phyloP scores from a whole-genome alignment of 2,888 invertebrate species.

The Aplocera efformata region DNA sequence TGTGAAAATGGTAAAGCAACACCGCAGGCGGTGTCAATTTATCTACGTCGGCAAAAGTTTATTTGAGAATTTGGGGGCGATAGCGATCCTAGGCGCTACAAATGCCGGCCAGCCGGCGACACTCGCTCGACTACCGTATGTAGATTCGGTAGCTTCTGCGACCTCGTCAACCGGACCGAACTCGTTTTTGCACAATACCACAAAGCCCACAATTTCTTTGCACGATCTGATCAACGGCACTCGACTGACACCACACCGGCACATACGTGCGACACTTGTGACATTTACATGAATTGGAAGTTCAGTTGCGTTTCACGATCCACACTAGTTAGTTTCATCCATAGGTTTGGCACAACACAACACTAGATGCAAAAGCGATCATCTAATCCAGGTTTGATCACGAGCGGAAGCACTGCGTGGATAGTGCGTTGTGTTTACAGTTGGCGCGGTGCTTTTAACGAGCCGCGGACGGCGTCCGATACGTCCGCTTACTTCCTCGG shows the following conservation, averaged over 20 bases:
- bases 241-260: slow-evolving; percentile 65
- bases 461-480: slow-evolving; percentile 29
- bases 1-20: slow-evolving; percentile 57
- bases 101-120: slow-evolving; percentile 51
- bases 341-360: slow-evolving; percentile 73
- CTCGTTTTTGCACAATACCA: slow-evolving; percentile 66
- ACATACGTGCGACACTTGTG: slow-evolving; percentile 56
- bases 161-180: slow-evolving; percentile 51
- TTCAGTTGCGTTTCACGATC: slow-evolving; percentile 56
- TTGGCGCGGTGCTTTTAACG: slow-evolving; percentile 64
- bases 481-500: slow-evolving; percentile 55
- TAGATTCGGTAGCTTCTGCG: slow-evolving; percentile 57
- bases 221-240: slow-evolving; percentile 56
- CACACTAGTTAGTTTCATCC: slow-evolving; percentile 54
- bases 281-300: slow-evolving; percentile 70
- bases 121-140: slow-evolving; percentile 35
- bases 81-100: slow-evolving; percentile 43
- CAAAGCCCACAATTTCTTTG: slow-evolving; percentile 61
- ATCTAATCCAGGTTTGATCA: slow-evolving; percentile 64
- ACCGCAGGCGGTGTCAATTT: slow-evolving; percentile 44
- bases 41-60: slow-evolving; percentile 49
- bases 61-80: slow-evolving; percentile 48
- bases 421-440: slow-evolving; percentile 76
- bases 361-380: slow-evolving; percentile 52
- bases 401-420: slow-evolving; percentile 67